A percentile compares a stretch with the other conserved stretches of the same genome.
These are phyloP conservation scores for Gephyroberyx darwinii DNA, from an alignment of 2,797 vertebrate genomes.

Conservation along the genomic window DNA sequence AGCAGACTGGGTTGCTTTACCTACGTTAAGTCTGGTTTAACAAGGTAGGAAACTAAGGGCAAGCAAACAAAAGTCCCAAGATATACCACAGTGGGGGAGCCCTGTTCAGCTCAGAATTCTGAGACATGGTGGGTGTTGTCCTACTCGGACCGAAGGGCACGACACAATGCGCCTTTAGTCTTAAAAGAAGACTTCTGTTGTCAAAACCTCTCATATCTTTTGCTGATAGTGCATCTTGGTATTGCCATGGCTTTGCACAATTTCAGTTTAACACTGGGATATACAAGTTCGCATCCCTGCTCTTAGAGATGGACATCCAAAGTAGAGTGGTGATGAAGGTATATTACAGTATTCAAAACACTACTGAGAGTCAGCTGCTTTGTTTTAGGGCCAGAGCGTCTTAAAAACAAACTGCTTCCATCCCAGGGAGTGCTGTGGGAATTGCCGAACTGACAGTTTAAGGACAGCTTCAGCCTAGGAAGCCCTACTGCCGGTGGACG, in stretches of 20 bases:
- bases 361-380: not conserved
- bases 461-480: slow-evolving; percentile 43
- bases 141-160: not conserved
- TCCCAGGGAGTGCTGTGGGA: slow-evolving; percentile 43
- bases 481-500: slow-evolving; percentile 36
- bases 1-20: not conserved
- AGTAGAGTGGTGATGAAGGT: not conserved
- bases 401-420: slow-evolving; percentile 60
- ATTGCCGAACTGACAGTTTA: slow-evolving; percentile 53
- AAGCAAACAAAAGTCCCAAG: slow-evolving; percentile 22
- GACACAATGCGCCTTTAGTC: slow-evolving; percentile 19
- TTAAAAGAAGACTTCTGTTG: not conserved
- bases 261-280: no score
- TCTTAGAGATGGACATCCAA: not conserved
- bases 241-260: not conserved
- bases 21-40: slow-evolving; percentile 13
- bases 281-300: not conserved
- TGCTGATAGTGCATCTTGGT: not conserved
- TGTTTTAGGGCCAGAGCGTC: slow-evolving; percentile 31
- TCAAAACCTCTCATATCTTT: not conserved
- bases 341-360: slow-evolving; percentile 4
- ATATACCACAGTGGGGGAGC: not conserved
- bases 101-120: not conserved
- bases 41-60: slow-evolving; percentile 19
- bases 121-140: not conserved